Conservation (phyloP, 2,888 invertebrate genomes). For the Rhingia rostrata region DNA sequence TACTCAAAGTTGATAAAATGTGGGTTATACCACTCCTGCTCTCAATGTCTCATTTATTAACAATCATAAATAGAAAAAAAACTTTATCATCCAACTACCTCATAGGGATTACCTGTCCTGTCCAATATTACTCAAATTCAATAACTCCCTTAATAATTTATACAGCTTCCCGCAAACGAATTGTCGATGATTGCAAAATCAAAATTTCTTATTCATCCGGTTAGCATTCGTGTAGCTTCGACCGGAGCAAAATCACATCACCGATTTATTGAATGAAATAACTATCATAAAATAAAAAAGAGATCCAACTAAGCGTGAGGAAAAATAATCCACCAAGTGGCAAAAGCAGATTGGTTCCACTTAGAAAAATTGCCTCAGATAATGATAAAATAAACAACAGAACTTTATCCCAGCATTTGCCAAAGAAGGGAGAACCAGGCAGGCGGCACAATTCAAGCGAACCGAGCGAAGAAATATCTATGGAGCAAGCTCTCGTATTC, state of each 20-base stretch:
- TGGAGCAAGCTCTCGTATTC: constrained; percentile 53
- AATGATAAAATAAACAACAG: constrained; percentile 74
- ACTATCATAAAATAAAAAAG: constrained; percentile 71
- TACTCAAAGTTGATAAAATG: no score
- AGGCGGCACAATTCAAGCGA: constrained; percentile 31
- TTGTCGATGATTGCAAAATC: constrained; percentile 53
- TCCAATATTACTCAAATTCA: constrained; percentile 31
- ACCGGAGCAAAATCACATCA: constrained; percentile 55
- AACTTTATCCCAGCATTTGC: constrained; percentile 46
- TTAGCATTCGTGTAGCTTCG: constrained; percentile 8
- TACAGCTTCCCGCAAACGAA: neutral
- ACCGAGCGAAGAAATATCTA: constrained; percentile 35
- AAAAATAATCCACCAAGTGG: constrained; percentile 70
- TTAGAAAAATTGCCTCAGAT: constrained; percentile 75
- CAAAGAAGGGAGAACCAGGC: constrained; percentile 3
- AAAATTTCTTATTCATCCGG: constrained; percentile 53
- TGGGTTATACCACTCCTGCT: no score
- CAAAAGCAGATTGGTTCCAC: constrained; percentile 74
- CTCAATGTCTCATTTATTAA: no score
- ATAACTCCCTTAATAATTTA: constrained; percentile 43
- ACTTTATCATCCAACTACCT: no score
- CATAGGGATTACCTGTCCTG: neutral
- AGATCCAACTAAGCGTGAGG: constrained; percentile 51
- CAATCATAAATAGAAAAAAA: no score
- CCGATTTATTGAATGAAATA: constrained; percentile 72